A percentile compares a stretch with the other conserved stretches of the same genome.
Conservation (phyloP, 2,113 vertebrate genomes). For the Telmatochromis brichardi region DNA sequence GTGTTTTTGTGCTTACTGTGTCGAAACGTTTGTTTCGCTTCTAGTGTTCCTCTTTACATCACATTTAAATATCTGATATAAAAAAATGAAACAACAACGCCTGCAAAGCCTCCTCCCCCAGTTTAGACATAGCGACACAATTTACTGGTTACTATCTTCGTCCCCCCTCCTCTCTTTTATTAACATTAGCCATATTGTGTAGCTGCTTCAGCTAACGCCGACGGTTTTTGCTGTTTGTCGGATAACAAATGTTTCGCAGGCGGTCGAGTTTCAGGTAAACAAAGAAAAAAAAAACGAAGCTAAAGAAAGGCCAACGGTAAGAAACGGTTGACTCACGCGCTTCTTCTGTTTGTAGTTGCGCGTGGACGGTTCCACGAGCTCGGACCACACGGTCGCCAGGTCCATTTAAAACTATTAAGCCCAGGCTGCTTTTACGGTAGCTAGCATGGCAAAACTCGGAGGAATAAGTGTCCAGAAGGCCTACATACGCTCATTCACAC, state of each 20-base stretch:
- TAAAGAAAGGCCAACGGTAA: not conserved
- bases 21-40: not conserved
- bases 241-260: not conserved
- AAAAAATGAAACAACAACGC: not conserved
- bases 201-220: not conserved
- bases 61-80: not conserved
- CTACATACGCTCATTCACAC: not conserved
- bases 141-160: not conserved
- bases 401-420: not conserved
- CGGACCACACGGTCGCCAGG: not conserved
- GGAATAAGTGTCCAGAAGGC: not conserved
- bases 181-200: not conserved
- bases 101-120: accelerated
- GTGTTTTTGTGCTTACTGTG: not conserved
- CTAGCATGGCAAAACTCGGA: slow-evolving; percentile 20
- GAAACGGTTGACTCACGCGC: not conserved
- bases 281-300: not conserved
- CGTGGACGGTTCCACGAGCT: not conserved
- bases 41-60: not conserved
- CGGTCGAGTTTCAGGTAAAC: not conserved
- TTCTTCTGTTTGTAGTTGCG: not conserved
- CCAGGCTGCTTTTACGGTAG: not conserved
- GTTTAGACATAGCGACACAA: not conserved
- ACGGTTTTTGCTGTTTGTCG: not conserved
- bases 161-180: not conserved